Evolutionary conservation across 2,797 vertebrate species (phyloP).

Genomic region (Protosalanx chinensis): DNA sequence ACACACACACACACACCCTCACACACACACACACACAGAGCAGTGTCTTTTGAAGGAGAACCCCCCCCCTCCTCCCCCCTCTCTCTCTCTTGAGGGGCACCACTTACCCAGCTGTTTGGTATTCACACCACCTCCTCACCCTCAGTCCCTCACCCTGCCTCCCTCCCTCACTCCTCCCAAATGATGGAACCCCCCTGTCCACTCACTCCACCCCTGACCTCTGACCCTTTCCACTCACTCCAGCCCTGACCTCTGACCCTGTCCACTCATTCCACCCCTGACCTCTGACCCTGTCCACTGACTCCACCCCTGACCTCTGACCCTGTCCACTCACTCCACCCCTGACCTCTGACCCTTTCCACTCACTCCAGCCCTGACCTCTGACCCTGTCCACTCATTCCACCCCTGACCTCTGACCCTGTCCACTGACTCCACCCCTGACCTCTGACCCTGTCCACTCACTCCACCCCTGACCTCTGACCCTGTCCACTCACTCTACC

Average conservation of each 20-base stretch:
- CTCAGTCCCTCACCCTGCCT: conserved; percentile 14
- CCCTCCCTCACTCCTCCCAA: conserved; percentile 14
- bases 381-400: conserved; percentile 40
- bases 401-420: no score
- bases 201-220: conserved; percentile 39
- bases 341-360: no score
- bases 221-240: no score
- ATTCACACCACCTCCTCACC: conserved; percentile 48
- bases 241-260: conserved; percentile 37
- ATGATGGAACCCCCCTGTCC: not conserved
- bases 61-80: no score
- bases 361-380: no score
- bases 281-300: conserved; percentile 35
- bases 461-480: no score
- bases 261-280: conserved; percentile 44
- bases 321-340: conserved; percentile 34
- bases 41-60: conserved; percentile 26
- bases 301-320: no score
- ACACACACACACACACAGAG: not conserved
- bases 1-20: no score
- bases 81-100: conserved; percentile 7
- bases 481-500: no score
- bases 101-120: conserved; percentile 53
- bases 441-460: conserved; percentile 24
- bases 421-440: no score